Evolutionary conservation across 1,140 invertebrate genomes (phyloP), one percentile per base, ranked within the genome.

Genomic region (Pygmarrhopalites habei): DNA sequence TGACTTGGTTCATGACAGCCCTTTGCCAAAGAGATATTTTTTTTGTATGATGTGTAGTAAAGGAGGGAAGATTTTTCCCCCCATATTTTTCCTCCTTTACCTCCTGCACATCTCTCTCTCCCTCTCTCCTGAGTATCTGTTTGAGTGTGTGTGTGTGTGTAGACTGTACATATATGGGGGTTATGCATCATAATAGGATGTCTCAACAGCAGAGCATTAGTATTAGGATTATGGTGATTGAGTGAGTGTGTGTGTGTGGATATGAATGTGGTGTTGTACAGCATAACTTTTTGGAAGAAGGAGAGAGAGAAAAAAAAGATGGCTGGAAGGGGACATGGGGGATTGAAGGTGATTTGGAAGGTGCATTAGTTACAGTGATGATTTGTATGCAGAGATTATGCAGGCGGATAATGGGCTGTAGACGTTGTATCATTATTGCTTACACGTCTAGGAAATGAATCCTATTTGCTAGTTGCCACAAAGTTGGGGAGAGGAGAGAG

Each of bases 351-450:
- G 53, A 63, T 58, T 63, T 57, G 21, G 46, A 63, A 63, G 23
- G 44, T 39, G 21, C 61, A 58, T 63, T 63, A 63, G 39, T 62
- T 62, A 62, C 30, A 7, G 17, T 28, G 44, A 63, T 63, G 61
- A 63, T 63, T 63, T 63, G 61, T 63, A 43, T 51, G 61, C 2
- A 63, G 43, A 44, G 55, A 58, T 57, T 57, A 58, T 57, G 44
- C 53, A 62, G n/a, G 32, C 7, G 43, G 15, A 41, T 58, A 63
- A 63, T 63, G 41, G 44, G 61, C 53, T 63, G 55, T 57, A 63
- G 53, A 63, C 52, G 44, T 47, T 58, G 29, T 25, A 32, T 29
- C 25, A 53, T 41, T 46, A 58, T 7, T 15, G 32, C 32, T 35
- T 35, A 35, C 32, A 35, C 32, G 15, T 35, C 15, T 35, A 35